Base-by-base conservation (phyloP, 2,113 vertebrate species). In the Crotalus viridis region DNA sequence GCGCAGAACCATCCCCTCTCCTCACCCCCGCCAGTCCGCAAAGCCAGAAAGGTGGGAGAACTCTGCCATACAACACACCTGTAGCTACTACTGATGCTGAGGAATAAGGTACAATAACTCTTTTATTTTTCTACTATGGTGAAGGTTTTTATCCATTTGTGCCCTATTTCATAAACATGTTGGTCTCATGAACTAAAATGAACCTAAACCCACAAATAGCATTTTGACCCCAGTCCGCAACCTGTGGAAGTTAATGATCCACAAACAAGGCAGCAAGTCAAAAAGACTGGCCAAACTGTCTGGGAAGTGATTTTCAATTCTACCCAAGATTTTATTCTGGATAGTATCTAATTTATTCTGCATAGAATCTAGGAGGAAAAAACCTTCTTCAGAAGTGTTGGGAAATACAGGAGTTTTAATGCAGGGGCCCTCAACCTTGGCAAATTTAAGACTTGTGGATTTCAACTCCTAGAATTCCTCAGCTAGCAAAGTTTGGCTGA, bases 221-320 rank as follows among this genome's bases (percentile, higher is more conserved):
- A 92, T 92, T 92, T 51, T 89, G 48, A 87, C 91, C 26, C 26
- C 4, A 92, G 39, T 12, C 88, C n/a, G 26, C 88, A 90, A 94
- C 88, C 88, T 94, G 87, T 92, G 90, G 56, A 92, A 91, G 52
- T 55, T 90, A 94, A 89, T 56, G 88, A 94, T 90, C 57, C 56
- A 94, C 90, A 69, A 85, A 59, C 28, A 26, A 19, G 13, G 61
- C 24, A 52, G 12, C 26, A 57, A 64, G 51, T 69, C 43, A 59
- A 48, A 19, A 81, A 74, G 57, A 91, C 19, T n/a, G 26, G 85
- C 85, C 46, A 10, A 57, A 91, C n/a, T 56, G 13, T 56, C 28
- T 85, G 52, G 39, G 28, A 52, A 61, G 26, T 17, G n/a, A 7
- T 9, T 59, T 93, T 33, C 81, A 81, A 55, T 33, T 81, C 17